Base-by-base conservation (phyloP, 2,888 invertebrate genomes). In the Masnerella sp. region DNA sequence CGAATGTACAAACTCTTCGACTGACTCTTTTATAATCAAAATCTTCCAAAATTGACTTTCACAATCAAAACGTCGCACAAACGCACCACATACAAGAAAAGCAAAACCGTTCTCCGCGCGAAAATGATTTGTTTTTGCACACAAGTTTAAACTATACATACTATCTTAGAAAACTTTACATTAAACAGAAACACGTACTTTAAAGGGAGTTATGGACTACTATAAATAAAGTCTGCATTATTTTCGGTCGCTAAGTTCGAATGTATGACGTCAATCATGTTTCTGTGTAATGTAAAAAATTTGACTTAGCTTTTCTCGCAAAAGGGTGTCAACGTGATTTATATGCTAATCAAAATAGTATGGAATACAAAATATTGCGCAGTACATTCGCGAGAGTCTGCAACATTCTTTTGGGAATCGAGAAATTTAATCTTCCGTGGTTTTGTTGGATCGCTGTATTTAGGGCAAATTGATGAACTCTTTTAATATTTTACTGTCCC, bases 331-430 rank as follows among this genome's bases (percentile, higher is more conserved):
- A 65, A 70, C 64, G 69, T 69, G 70, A 65, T 74, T 74, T 74
- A 67, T 59, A 74, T 65, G 64, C 59, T 74, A 70, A 69, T 74
- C 74, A 74, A 69, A 65, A 69, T 74, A 74, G 67, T 47, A 49
- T 28, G 47, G 47, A 70, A 30, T 38, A 61, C 47, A 49, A 32
- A 68, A 68, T 59, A 67, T 36, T 34, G 20, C 47, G 52, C 61
- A 56, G 47, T 58, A 61, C 52, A 67, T 62, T 64, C 43, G 38
- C 36, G 71, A 71, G 74, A 59, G 71, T 52, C 68, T 75, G 75
- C 75, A 71, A 51, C 71, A 75, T 59, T 75, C 68, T 45, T 71
- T 74, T 65, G 74, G 70, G 28, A 38, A 22, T 28, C 7, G 25
- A 7, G 7, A 25, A 5, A 25, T 25, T 25, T 25, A 25, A n/a